Base-by-base conservation (phyloP, 2,888 invertebrate genomes). In the Clostera curtula region DNA sequence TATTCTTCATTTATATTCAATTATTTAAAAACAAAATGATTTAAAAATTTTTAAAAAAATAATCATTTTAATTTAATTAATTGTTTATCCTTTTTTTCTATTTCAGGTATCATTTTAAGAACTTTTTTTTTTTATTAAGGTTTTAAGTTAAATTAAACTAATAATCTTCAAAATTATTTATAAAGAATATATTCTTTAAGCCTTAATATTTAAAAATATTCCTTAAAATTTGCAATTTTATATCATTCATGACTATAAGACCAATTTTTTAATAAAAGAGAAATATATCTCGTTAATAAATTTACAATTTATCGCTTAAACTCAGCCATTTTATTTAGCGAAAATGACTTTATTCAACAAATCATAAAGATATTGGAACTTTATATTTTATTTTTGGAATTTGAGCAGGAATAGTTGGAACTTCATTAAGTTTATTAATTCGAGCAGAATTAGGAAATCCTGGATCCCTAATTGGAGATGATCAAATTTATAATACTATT, bases 341-440 rank as follows among this genome's bases (percentile, higher is more conserved):
- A 83, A 89, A 89, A 85, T 90, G 90, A 80, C 60, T 90, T 61
- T 89, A 85, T 62, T 90, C 88, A 33, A 89, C 88, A 57, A 89
- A 90, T 77, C 91, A 92, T 85, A 92, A 91, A 80, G 88, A 91
- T 84, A 92, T 91, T 86, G 90, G 90, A 50, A 88, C 88, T 37
- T 67, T 91, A 76, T 91, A 92, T 73, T 88, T 91, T 71, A 80
- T 89, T 62, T 86, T 88, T 63, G 87, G 88, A 20, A 75, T 87
- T 46, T 91, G 90, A 85, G 62, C 90, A 2, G 90, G 90, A 40
- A 86, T 91, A 82, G 56, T 91, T 11, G 92, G 92, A 35, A 87
- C 89, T 5, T 87, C 89, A 0, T 61, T 92, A 74, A 91, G 91
- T 44, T 56, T 91, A 45, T 38, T 92, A 70, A 91, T 92, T 85